Conservation (phyloP, 2,113 vertebrate genomes). For the Zosterops hypoxanthus region DNA sequence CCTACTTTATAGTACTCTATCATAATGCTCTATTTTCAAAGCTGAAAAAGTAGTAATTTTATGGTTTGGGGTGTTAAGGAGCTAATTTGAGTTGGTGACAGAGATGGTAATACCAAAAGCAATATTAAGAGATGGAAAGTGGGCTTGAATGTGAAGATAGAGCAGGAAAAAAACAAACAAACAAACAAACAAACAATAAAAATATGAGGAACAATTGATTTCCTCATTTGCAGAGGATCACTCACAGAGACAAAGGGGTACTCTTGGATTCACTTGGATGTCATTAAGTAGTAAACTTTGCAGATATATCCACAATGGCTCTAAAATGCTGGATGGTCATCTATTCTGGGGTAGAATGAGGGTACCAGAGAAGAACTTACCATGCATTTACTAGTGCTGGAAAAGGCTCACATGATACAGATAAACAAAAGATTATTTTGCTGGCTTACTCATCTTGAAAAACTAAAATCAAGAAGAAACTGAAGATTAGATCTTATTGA, state of each 20-base stretch:
- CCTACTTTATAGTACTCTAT: neutral
- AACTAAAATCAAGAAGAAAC: neutral
- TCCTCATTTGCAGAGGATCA: neutral
- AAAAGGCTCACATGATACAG: neutral
- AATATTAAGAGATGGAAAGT: neutral
- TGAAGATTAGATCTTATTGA: neutral
- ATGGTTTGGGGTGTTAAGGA: neutral
- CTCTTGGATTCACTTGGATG: neutral
- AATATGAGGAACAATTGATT: neutral
- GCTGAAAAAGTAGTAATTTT: neutral
- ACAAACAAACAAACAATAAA: neutral
- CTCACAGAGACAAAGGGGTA: neutral
- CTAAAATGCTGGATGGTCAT: neutral
- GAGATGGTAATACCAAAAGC: neutral
- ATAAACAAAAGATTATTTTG: neutral
- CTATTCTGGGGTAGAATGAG: neutral
- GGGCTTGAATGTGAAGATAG: neutral
- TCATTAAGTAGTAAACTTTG: neutral
- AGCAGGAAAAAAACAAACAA: neutral
- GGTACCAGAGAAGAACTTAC: neutral
- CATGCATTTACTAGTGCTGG: neutral
- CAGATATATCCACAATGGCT: neutral
- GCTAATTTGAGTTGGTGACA: neutral
- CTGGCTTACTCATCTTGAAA: neutral
- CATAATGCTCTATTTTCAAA: neutral